phyloP scores from a whole-genome alignment of 2,888 invertebrate genomes.

The Lasioglossum morio region DNA sequence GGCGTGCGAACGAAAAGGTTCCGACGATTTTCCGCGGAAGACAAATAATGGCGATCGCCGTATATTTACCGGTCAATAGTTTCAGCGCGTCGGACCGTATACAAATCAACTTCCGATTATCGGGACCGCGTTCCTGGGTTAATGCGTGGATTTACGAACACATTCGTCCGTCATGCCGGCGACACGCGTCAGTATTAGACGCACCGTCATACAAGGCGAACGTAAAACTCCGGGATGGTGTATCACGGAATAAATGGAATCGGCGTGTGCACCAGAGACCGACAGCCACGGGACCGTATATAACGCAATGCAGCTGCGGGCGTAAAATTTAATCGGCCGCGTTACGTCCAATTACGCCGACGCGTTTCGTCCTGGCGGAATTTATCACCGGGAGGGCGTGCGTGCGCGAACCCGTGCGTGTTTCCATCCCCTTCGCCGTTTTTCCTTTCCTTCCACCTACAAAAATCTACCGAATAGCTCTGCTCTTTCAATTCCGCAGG shows the following conservation, averaged over 20 bases:
- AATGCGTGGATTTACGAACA: background rate
- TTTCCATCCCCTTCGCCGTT: slow-evolving; percentile 9
- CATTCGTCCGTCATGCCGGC: background rate
- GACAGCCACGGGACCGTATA: slow-evolving; percentile 42
- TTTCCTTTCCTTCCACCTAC: background rate
- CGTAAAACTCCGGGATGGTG: slow-evolving; percentile 15
- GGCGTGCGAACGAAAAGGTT: background rate
- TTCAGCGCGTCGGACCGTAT: background rate
- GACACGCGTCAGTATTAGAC: background rate
- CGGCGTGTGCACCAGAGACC: slow-evolving; percentile 22
- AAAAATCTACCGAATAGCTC: background rate
- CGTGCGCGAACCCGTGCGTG: slow-evolving; percentile 35
- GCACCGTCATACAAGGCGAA: background rate
- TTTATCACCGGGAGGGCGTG: slow-evolving; percentile 34
- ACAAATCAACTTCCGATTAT: background rate
- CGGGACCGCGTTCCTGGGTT: background rate
- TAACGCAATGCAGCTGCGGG: slow-evolving; percentile 49
- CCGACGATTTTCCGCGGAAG: background rate
- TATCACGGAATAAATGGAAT: slow-evolving; percentile 46
- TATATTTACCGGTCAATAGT: background rate
- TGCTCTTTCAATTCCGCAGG: background rate
- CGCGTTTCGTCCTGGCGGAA: slow-evolving; percentile 52
- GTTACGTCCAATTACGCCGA: slow-evolving; percentile 67
- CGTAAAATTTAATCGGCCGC: slow-evolving; percentile 69
- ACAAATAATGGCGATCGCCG: background rate